Percentiles rank a stretch among this genome's conserved stretches.
These are phyloP conservation scores for Delia radicum DNA, from an alignment of 1,140 invertebrate species.

Conservation along the genomic window DNA sequence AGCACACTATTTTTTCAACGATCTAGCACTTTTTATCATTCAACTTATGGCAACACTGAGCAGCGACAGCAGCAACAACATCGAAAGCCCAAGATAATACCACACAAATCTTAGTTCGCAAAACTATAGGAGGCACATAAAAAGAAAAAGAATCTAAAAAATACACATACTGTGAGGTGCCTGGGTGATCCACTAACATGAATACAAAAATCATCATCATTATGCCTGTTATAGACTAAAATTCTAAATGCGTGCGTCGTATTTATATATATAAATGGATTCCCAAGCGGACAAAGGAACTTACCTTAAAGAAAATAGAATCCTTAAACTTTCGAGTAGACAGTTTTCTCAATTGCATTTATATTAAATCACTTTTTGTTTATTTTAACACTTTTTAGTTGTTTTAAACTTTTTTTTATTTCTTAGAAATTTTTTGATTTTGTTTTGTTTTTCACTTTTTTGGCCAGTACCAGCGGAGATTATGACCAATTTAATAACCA, in stretches of 20 bases:
- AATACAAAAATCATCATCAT: not conserved
- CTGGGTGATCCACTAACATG: conserved; percentile 17
- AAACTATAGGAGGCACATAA: no score
- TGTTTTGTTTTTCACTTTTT: not conserved
- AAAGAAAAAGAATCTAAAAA: no score
- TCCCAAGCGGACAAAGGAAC: not conserved
- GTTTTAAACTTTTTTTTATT: not conserved
- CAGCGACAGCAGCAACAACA: not conserved
- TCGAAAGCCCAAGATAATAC: not conserved
- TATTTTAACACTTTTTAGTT: not conserved
- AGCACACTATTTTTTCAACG: no score
- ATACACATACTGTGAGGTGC: not conserved
- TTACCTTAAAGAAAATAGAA: not conserved
- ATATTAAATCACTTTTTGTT: not conserved
- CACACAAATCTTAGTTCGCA: no score
- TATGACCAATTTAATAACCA: not conserved
- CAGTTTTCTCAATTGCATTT: not conserved
- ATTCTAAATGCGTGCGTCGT: no score
- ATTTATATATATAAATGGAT: not conserved
- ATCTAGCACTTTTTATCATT: no score
- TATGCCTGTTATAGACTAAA: no score
- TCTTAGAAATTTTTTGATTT: not conserved
- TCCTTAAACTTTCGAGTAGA: not conserved
- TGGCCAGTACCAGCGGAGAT: not conserved
- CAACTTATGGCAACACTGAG: no score